phyloP scores from a whole-genome alignment of 1,140 invertebrate species.

The Oscheius sp. region DNA sequence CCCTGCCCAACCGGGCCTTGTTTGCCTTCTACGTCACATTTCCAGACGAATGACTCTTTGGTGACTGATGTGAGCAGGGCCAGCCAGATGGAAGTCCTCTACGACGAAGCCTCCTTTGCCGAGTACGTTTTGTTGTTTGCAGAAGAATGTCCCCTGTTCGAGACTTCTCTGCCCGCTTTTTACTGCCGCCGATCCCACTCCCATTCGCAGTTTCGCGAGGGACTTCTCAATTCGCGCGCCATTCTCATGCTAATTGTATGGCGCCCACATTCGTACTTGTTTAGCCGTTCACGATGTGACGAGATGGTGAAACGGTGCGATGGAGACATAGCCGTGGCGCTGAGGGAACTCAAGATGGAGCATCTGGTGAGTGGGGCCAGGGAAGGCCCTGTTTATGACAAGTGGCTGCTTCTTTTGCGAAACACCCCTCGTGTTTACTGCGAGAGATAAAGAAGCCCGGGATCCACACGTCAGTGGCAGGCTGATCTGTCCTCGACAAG shows the following conservation, averaged over 20 bases:
- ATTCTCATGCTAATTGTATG: not conserved
- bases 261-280: not conserved
- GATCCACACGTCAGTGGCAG: too few species aligned
- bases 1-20: not conserved
- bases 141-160: not conserved
- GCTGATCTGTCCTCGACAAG: too few species aligned
- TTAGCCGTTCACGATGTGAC: conserved; percentile 35
- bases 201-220: too few species aligned
- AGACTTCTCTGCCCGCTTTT: too few species aligned
- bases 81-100: conserved; percentile 25
- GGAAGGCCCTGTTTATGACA: too few species aligned
- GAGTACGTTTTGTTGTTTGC: conserved; percentile 4
- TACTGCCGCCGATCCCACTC: too few species aligned
- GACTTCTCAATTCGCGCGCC: not conserved
- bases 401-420: too few species aligned
- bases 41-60: not conserved
- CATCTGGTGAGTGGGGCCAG: conserved; percentile 34
- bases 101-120: conserved; percentile 23
- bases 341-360: conserved; percentile 39
- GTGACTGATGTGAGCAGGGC: not conserved
- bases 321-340: conserved; percentile 24
- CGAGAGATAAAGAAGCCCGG: too few species aligned
- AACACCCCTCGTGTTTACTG: too few species aligned
- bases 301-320: conserved; percentile 29
- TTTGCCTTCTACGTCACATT: not conserved